Percentiles rank a stretch among this genome's conserved stretches.
Conservation (phyloP, 1,140 invertebrate species). For the Popillia japonica region DNA sequence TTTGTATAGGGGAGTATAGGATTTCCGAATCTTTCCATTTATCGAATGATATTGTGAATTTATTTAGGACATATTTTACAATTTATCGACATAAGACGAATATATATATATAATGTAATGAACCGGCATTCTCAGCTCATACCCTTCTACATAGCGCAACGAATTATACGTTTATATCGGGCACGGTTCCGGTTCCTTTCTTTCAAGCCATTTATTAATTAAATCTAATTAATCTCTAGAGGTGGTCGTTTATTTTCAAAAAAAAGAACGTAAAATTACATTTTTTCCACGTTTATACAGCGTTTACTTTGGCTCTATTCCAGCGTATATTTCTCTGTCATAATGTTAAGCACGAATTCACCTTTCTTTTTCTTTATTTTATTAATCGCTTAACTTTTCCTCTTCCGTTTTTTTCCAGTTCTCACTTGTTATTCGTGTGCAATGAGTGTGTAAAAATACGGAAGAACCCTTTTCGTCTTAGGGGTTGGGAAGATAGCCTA, state of each 20-base stretch:
- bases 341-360: conserved; percentile 22
- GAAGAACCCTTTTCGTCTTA: neutral
- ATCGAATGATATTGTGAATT: neutral
- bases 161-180: conserved; percentile 4
- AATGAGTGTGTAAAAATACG: conserved; percentile 28
- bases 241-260: neutral
- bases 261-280: conserved; percentile 17
- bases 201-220: conserved; percentile 22
- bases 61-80: neutral
- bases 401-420: neutral
- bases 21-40: neutral
- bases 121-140: neutral
- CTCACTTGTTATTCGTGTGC: conserved; percentile 27
- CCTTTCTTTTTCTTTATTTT: conserved; percentile 16
- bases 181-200: neutral
- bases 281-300: conserved; percentile 1
- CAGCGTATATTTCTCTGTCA: conserved; percentile 7
- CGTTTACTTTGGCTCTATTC: conserved; percentile 18
- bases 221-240: conserved; percentile 26
- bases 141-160: neutral
- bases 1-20: neutral
- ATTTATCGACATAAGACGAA: no score
- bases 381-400: conserved; percentile 15
- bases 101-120: no score
- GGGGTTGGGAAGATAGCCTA: neutral